Evolutionary conservation across 2,797 vertebrate genomes (phyloP).

Genomic region (Enteromius argenteus): DNA sequence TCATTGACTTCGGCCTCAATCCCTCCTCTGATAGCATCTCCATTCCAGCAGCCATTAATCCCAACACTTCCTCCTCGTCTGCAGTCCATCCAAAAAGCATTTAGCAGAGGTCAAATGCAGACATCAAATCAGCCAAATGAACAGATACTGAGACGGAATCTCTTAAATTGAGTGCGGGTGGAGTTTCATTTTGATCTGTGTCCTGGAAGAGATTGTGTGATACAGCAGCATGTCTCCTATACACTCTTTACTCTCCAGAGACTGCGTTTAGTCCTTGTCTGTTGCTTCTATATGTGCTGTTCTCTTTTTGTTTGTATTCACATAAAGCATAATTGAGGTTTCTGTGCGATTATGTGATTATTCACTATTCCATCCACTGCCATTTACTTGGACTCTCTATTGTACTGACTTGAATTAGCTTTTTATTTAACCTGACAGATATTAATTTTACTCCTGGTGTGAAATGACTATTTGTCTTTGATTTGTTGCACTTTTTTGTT

Average conservation of each 20-base stretch:
- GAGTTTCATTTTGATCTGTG: slow-evolving; percentile 21
- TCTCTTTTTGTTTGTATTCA: not conserved
- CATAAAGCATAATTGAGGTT: not conserved
- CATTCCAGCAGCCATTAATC: slow-evolving; percentile 15
- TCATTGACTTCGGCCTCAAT: slow-evolving; percentile 14
- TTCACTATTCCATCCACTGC: not conserved
- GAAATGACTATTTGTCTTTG: slow-evolving; percentile 3
- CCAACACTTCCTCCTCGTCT: not conserved
- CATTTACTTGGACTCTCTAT: not conserved
- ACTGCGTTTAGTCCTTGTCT: not conserved
- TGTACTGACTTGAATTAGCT: not conserved
- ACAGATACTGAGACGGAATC: not conserved
- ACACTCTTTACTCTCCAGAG: not conserved
- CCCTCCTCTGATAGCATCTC: slow-evolving; percentile 33
- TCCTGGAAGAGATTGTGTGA: slow-evolving; percentile 21
- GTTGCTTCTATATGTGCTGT: not conserved
- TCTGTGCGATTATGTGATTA: not conserved
- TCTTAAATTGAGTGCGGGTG: slow-evolving; percentile 10
- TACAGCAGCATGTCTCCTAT: not conserved
- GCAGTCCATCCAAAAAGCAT: slow-evolving; percentile 7
- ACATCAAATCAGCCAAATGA: slow-evolving; percentile 27
- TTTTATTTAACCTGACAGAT: not conserved
- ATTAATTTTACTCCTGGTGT: not conserved
- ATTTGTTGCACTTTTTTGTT: not conserved
- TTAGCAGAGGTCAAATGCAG: slow-evolving; percentile 38